A percentile compares a stretch with the other conserved stretches of the same genome.
phyloP scores from a whole-genome alignment of 2,888 invertebrate genomes.

The Beris morrisii region DNA sequence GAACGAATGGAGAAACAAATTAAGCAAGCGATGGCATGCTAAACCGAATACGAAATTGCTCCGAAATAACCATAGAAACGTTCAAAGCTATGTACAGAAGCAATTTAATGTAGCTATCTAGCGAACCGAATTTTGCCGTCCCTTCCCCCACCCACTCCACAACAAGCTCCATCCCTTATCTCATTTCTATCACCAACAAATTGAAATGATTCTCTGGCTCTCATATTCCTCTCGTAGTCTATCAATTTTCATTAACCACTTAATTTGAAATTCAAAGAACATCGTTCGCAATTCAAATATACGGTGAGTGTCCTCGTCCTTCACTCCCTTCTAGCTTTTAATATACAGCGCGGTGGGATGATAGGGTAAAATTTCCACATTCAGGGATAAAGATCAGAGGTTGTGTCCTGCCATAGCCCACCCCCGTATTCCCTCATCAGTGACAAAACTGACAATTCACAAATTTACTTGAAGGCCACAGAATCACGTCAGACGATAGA shows the following conservation, averaged over 20 bases:
- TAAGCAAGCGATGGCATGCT: too few relatives aligned
- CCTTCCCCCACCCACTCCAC: too few relatives aligned
- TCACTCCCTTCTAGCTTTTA: background rate
- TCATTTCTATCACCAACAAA: background rate
- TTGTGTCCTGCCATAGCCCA: background rate
- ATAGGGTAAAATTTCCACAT: too few relatives aligned
- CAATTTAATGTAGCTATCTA: too few relatives aligned
- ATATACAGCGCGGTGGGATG: background rate
- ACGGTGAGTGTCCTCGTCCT: background rate
- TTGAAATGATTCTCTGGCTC: constrained; percentile 29
- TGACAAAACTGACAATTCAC: background rate
- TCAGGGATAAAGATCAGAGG: too few relatives aligned
- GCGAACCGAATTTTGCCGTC: too few relatives aligned
- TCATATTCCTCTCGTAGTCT: constrained; percentile 28
- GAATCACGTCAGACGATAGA: constrained; percentile 19
- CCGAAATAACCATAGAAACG: too few relatives aligned
- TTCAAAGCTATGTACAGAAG: too few relatives aligned
- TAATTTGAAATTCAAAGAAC: constrained; percentile 40
- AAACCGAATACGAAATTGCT: too few relatives aligned
- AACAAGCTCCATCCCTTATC: background rate
- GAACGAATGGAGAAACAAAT: too few relatives aligned
- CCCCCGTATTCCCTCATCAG: background rate
- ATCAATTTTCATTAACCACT: constrained; percentile 39
- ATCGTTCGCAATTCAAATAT: constrained; percentile 27
- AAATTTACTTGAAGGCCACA: constrained; percentile 25